These are phyloP conservation scores for Atta texana DNA, from an alignment of 1,140 invertebrate species.

Conservation along the genomic window DNA sequence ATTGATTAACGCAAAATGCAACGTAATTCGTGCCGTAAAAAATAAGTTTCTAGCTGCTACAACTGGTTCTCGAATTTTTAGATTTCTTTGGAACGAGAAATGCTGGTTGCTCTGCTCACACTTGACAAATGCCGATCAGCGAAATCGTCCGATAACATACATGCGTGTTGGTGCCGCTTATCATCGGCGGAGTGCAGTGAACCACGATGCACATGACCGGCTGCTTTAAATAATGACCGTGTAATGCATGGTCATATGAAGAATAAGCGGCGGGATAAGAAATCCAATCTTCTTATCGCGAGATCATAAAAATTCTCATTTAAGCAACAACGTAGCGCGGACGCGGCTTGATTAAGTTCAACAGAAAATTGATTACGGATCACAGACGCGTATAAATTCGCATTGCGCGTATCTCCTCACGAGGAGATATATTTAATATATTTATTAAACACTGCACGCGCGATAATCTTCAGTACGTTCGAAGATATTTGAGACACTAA, in stretches of 20 bases:
- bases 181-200: constrained; percentile 29
- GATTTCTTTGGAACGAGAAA: neutral
- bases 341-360: constrained; percentile 26
- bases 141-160: constrained; percentile 46
- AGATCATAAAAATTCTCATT: constrained; percentile 39
- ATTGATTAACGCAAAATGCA: neutral
- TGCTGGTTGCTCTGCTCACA: neutral
- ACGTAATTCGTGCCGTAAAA: neutral
- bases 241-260: neutral
- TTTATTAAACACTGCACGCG: neutral
- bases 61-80: constrained; percentile 29
- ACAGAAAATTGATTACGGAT: constrained; percentile 23
- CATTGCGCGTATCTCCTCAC: neutral
- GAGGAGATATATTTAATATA: neutral
- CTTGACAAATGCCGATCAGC: constrained; percentile 39
- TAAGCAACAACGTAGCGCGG: neutral
- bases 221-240: constrained; percentile 33
- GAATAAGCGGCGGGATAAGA: constrained; percentile 13
- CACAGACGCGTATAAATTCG: neutral
- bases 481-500: neutral
- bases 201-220: constrained; percentile 29
- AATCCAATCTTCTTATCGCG: constrained; percentile 52
- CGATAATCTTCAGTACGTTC: neutral
- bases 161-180: constrained; percentile 11
- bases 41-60: neutral